Base-by-base conservation (phyloP, 2,888 invertebrate genomes). In the Tetramorium bicarinatum region DNA sequence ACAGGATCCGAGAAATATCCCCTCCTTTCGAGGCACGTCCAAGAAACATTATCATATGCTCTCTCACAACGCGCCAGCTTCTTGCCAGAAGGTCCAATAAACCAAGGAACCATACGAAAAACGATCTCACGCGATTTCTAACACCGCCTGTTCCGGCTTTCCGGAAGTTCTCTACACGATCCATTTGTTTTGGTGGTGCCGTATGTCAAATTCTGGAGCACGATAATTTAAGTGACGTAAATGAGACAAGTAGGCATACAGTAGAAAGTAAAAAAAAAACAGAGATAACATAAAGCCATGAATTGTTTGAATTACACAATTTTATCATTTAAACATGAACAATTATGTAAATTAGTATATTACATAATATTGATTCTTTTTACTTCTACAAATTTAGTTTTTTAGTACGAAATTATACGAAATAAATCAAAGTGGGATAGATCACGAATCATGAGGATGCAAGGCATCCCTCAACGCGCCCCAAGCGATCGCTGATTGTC, bases 21-120 rank as follows among this genome's bases (percentile, higher is more conserved):
- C 38, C 59, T 61, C 2, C 79, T 71, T 34, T n/a, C 4, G 21
- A 6, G 13, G 47, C 79, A 80, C 38, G 47, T 79, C 56, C 71
- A 47, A 83, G 82, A 87, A 89, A 90, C 90, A 92, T 92, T 91
- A 91, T 90, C 91, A 90, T 91, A 90, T 85, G 85, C 80, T 84
- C 83, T 80, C 86, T 85, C 47, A 29, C 8, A 76, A 74, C 52
- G 71, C 52, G 56, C 59, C 81, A 69, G 82, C 76, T 88, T 90
- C 87, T 88, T 84, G 61, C 74, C 83, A 83, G 64, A 52, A 67
- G 49, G 64, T 81, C 56, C 71, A 25, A 41, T 44, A 21, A 62
- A 56, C 47, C 66, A 18, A 66, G 56, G 44, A 75, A 49, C 38
- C 34, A n/a, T 62, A 81, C 79, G 72, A 83, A 81, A 88, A 88